Percentiles rank a stretch among this genome's conserved stretches.
Evolutionary conservation across 2,888 invertebrate species (phyloP).

Genomic region (Holacanthella duospinosa): DNA sequence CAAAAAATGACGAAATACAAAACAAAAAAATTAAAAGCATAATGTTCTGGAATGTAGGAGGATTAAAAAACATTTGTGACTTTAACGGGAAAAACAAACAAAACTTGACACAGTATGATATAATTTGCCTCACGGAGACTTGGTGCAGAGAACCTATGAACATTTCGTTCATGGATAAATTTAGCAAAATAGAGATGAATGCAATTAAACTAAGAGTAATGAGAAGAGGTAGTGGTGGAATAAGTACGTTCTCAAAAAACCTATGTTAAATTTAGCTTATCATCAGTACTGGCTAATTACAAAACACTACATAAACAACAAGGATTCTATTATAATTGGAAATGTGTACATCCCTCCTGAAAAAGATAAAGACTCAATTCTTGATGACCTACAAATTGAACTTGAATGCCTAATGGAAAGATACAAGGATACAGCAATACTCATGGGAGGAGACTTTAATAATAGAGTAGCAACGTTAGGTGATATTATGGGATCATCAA

Average conservation of each 20-base stretch:
- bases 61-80: neutral
- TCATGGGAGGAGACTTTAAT: too few relatives aligned
- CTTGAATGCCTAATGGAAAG: too few relatives aligned
- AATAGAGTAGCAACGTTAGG: too few relatives aligned
- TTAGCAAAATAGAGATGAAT: neutral
- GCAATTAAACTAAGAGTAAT: neutral
- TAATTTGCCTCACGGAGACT: neutral
- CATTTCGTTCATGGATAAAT: neutral
- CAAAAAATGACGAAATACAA: too few relatives aligned
- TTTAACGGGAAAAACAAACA: neutral
- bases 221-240: neutral
- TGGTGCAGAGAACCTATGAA: neutral
- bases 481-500: too few relatives aligned
- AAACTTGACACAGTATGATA: neutral
- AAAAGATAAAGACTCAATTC: neutral
- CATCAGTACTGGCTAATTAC: neutral
- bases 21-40: too few relatives aligned
- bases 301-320: neutral
- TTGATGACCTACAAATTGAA: neutral
- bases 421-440: too few relatives aligned
- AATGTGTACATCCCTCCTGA: neutral
- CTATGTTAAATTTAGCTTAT: too few relatives aligned
- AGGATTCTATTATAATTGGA: neutral
- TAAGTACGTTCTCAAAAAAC: neutral
- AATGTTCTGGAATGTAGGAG: neutral